Evolutionary conservation across 2,797 vertebrate species (phyloP).

Genomic region (Ambastaia sidthimunki): DNA sequence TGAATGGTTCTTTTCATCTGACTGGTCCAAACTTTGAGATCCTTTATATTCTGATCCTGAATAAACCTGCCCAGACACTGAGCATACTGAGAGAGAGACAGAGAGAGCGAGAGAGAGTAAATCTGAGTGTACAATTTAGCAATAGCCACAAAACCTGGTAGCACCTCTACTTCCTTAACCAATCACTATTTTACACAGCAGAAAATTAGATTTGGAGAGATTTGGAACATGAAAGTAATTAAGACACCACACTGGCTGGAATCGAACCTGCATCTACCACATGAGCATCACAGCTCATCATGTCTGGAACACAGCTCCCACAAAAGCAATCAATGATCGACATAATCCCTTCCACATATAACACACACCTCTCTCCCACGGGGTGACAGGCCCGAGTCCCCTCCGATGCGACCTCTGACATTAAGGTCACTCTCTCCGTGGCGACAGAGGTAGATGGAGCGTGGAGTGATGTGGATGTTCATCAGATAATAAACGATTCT

Average conservation of each 20-base stretch:
- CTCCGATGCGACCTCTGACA: constrained; percentile 90
- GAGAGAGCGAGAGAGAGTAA: constrained; percentile 1
- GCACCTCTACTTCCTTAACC: too few species aligned
- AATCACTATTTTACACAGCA: too few species aligned
- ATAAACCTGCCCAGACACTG: constrained; percentile 78
- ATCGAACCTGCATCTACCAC: not conserved
- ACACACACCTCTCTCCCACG: constrained; percentile 85
- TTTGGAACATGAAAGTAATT: not conserved
- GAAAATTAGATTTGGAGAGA: too few species aligned
- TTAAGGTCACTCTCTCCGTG: constrained; percentile 97
- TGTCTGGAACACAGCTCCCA: not conserved
- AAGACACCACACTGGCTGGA: not conserved
- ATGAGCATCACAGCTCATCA: too few species aligned
- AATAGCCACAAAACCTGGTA: not conserved
- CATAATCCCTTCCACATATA: not conserved
- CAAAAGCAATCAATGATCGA: not conserved
- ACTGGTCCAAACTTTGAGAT: constrained; percentile 92
- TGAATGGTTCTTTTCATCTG: constrained; percentile 91
- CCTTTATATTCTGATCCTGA: constrained; percentile 80
- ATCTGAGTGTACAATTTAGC: not conserved
- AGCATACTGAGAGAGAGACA: too few species aligned
- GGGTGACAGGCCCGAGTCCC: constrained; percentile 88
- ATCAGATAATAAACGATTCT: constrained; percentile 98
- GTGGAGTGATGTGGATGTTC: constrained; percentile 97
- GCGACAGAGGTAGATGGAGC: constrained; percentile 96